phyloP scores from a whole-genome alignment of 2,113 vertebrate genomes.

The Holacanthus passer region DNA sequence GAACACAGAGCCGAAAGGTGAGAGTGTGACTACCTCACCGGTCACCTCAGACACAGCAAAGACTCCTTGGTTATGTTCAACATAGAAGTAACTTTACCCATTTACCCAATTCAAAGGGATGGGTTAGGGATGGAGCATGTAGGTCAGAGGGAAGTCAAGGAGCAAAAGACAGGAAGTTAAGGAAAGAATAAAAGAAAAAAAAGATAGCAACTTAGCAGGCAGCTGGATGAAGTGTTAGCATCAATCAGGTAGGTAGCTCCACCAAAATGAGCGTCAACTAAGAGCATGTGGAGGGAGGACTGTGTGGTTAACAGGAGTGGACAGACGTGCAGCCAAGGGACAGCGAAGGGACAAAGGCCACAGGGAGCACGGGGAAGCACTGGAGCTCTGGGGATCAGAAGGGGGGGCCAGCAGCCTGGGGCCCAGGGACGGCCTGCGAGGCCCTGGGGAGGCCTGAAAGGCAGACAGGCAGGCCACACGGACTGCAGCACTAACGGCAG shows the following conservation, averaged over 20 bases:
- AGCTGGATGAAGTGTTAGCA: conserved; percentile 20
- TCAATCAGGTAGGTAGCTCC: conserved; percentile 34
- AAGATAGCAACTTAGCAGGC: background rate
- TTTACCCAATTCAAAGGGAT: conserved; percentile 7
- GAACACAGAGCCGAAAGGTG: conserved; percentile 71
- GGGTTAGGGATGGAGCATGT: background rate
- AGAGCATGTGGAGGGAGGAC: conserved; percentile 4
- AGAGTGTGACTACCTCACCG: conserved; percentile 46
- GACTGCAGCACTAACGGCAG: conserved; percentile 89
- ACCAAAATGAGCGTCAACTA: conserved; percentile 38
- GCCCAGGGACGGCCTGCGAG: conserved; percentile 76
- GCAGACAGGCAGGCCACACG: conserved; percentile 92
- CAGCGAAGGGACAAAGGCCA: conserved; percentile 69
- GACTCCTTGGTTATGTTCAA: conserved; percentile 2
- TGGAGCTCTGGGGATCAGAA: conserved; percentile 76
- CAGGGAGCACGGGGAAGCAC: conserved; percentile 63
- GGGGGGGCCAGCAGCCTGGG: conserved; percentile 71
- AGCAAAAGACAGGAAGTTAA: background rate
- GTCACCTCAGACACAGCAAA: conserved; percentile 51
- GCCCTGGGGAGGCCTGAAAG: conserved; percentile 82
- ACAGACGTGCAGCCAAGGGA: conserved; percentile 54
- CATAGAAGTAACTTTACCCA: conserved; percentile 6
- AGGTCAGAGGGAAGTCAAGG: background rate
- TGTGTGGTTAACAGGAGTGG: conserved; percentile 41
- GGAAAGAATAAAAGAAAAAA: conserved; percentile 15